phyloP scores from a whole-genome alignment of 2,797 vertebrate genomes.

The Dendrocincla fuliginosa region DNA sequence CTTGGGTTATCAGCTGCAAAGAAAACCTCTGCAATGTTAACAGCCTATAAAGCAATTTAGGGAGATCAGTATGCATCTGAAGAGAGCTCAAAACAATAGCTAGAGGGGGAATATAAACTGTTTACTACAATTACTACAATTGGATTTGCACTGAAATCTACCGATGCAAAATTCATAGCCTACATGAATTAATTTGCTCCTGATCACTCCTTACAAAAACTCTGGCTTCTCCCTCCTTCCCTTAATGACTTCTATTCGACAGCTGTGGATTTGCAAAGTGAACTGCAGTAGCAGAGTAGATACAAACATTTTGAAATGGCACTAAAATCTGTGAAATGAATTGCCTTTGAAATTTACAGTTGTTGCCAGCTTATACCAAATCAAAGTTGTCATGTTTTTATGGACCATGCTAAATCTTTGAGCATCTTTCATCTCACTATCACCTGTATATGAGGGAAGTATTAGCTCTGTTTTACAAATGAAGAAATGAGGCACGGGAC shows the following conservation, averaged over 20 bases:
- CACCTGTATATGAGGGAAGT: neutral
- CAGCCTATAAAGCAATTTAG: neutral
- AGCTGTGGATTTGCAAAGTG: slow-evolving; percentile 12
- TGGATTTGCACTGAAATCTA: slow-evolving; percentile 1
- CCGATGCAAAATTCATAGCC: slow-evolving; percentile 19
- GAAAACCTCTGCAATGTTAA: neutral
- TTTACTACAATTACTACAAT: neutral
- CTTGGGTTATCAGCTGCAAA: neutral
- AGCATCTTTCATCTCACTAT: neutral
- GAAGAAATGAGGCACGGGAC: neutral
- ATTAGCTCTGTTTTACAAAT: neutral
- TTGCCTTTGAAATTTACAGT: neutral
- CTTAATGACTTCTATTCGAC: neutral
- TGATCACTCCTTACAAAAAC: neutral
- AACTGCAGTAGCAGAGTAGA: neutral
- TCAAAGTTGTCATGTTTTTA: neutral
- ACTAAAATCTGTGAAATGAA: neutral
- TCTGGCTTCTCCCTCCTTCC: neutral
- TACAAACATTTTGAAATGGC: neutral
- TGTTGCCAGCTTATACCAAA: neutral
- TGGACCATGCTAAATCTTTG: neutral
- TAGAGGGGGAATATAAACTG: neutral
- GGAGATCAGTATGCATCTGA: neutral
- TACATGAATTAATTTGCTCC: slow-evolving; percentile 14
- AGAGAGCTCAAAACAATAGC: slow-evolving; percentile 7